A percentile compares a stretch with the other conserved stretches of the same genome.
Evolutionary conservation across 2,797 vertebrate species (phyloP).

Genomic region (Sphenopsis melanotis): DNA sequence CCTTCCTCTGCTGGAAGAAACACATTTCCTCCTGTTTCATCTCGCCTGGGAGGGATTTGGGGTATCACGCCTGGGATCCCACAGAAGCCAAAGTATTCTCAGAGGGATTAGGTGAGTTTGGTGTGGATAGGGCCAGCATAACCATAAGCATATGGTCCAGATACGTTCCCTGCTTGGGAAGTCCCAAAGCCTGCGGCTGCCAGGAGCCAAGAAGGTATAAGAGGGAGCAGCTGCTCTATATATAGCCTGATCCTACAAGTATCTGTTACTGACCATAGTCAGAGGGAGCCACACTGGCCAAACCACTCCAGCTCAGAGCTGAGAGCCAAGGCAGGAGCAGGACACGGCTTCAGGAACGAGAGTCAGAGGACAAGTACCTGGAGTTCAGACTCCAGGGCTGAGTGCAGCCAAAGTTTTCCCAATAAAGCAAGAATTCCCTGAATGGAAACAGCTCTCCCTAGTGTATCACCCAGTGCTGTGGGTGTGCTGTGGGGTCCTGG

Average conservation of each 20-base stretch:
- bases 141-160: neutral
- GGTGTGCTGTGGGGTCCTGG: neutral
- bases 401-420: neutral
- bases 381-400: neutral
- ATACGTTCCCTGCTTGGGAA: neutral
- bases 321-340: neutral
- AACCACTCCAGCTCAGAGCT: neutral
- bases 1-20: neutral
- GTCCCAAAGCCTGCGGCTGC: neutral
- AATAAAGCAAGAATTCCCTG: neutral
- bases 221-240: neutral
- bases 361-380: neutral
- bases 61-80: neutral
- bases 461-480: accelerated
- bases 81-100: neutral
- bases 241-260: constrained; percentile 4
- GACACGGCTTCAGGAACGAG: neutral
- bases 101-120: neutral
- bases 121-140: neutral
- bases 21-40: neutral
- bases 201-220: neutral
- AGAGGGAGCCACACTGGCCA: accelerated
- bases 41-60: neutral
- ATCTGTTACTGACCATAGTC: neutral
- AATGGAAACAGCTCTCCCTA: neutral